A percentile compares a stretch with the other conserved stretches of the same genome.
Conservation (phyloP, 2,888 invertebrate species). For the Noctua janthe region DNA sequence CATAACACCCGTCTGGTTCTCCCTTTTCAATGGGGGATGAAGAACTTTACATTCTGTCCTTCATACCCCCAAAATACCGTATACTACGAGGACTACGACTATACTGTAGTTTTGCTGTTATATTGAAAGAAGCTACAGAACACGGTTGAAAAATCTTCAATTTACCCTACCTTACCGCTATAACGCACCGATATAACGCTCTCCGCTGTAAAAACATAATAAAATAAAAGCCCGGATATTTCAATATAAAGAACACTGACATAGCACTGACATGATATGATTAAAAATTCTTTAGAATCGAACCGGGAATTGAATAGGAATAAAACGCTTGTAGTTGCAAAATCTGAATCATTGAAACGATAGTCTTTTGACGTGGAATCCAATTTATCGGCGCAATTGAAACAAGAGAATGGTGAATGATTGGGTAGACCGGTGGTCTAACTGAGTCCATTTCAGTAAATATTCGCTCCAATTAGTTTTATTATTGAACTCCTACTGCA, state of each 20-base stretch:
- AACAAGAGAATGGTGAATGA: conserved; percentile 74
- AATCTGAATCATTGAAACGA: conserved; percentile 75
- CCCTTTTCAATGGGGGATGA: too few relatives aligned
- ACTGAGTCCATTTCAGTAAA: conserved; percentile 66
- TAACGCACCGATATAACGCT: neutral
- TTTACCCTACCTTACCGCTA: too few relatives aligned
- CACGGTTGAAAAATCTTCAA: neutral
- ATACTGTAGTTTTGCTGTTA: too few relatives aligned
- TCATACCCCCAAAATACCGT: too few relatives aligned
- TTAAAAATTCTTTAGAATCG: conserved; percentile 66
- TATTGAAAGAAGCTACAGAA: neutral
- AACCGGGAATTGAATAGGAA: conserved; percentile 66
- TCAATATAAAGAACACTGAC: conserved; percentile 15
- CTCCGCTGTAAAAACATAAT: neutral
- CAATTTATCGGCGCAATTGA: conserved; percentile 74
- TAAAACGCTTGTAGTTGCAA: conserved; percentile 73
- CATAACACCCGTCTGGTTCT: too few relatives aligned
- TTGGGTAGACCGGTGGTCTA: conserved; percentile 69
- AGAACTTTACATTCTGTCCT: too few relatives aligned
- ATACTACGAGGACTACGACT: too few relatives aligned
- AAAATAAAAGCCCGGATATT: neutral
- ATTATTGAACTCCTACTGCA: conserved; percentile 54
- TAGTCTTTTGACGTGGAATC: conserved; percentile 75
- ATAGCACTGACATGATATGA: conserved; percentile 48
- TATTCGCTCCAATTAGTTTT: conserved; percentile 62